phyloP scores from a whole-genome alignment of 2,888 invertebrate genomes.

The Oscheius sp. region DNA sequence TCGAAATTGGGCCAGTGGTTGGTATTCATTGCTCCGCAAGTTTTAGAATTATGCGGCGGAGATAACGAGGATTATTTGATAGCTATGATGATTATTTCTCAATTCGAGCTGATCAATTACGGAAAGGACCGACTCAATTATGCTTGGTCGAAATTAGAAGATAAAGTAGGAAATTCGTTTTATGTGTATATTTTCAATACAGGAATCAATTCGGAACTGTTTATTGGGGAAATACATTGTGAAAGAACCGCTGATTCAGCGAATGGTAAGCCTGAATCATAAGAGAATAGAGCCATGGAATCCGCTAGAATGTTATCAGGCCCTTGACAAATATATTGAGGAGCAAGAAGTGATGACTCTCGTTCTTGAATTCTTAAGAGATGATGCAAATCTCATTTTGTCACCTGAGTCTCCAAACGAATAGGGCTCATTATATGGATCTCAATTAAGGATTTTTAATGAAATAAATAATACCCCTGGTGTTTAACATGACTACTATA shows the following conservation, averaged over 20 bases:
- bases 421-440: too few relatives aligned
- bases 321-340: background rate
- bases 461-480: too few relatives aligned
- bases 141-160: background rate
- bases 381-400: background rate
- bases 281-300: background rate
- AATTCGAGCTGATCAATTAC: background rate
- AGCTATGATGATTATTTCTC: conserved; percentile 1
- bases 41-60: background rate
- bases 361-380: background rate
- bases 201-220: background rate
- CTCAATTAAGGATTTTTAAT: too few relatives aligned
- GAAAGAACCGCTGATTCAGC: background rate
- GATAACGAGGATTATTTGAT: background rate
- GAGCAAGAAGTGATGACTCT: background rate
- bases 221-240: background rate
- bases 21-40: background rate
- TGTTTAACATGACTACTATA: too few relatives aligned
- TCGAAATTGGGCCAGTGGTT: conserved; percentile 13
- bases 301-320: conserved; percentile 2
- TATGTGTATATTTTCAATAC: background rate
- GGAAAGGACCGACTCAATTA: background rate
- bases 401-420: too few relatives aligned
- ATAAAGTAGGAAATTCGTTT: background rate
- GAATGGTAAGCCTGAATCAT: background rate